These are phyloP conservation scores for Natator depressus DNA, from an alignment of 2,113 vertebrate genomes.

Conservation along the genomic window DNA sequence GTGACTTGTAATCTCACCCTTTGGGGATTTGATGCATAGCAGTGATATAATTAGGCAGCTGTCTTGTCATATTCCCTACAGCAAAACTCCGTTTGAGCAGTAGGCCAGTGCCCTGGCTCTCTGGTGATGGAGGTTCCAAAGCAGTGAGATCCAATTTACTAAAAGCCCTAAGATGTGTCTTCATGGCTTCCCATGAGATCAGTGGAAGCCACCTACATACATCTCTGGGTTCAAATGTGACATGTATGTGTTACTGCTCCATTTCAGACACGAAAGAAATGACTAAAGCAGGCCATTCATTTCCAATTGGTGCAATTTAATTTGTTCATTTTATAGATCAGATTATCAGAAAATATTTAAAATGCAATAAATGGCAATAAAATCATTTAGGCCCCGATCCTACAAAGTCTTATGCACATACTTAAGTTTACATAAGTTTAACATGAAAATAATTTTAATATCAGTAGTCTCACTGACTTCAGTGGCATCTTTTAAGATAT, in stretches of 20 bases:
- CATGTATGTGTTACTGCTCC: not conserved
- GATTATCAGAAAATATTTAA: constrained; percentile 7
- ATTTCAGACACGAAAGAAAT: constrained; percentile 1
- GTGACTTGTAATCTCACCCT: not conserved
- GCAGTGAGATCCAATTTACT: not conserved
- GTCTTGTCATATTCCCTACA: not conserved
- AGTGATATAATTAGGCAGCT: not conserved
- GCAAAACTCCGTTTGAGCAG: not conserved
- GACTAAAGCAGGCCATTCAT: not conserved
- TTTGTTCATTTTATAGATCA: not conserved
- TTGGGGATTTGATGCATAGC: not conserved
- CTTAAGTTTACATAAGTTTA: not conserved
- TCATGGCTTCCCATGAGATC: not conserved
- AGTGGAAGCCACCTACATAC: not conserved
- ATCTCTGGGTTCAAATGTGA: not conserved
- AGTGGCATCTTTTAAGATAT: not conserved
- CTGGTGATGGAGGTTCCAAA: not conserved
- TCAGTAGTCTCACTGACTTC: not conserved
- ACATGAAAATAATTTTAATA: not conserved
- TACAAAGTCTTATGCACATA: not conserved
- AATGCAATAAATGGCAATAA: not conserved
- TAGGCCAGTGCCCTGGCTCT: not conserved
- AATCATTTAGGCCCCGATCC: not conserved
- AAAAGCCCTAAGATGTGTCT: not conserved
- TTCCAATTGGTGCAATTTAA: not conserved